These are phyloP conservation scores for Gopherus flavomarginatus DNA, from an alignment of 2,113 vertebrate genomes.

Conservation along the genomic window DNA sequence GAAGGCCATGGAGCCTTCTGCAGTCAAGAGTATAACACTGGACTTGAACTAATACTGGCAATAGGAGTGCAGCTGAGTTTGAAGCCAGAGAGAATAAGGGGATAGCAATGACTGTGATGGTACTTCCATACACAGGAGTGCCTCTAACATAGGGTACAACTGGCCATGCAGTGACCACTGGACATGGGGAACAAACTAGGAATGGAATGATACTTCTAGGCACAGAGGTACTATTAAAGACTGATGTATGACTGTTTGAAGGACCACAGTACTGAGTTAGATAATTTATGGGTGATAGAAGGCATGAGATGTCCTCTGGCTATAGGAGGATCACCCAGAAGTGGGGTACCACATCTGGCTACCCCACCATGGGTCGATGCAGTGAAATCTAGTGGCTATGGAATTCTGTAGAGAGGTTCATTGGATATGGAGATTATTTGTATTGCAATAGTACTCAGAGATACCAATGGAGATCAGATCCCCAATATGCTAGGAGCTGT, in stretches of 20 bases:
- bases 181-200: fast-evolving
- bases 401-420: background rate
- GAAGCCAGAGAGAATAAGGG: background rate
- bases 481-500: background rate
- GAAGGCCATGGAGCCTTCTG: background rate
- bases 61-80: background rate
- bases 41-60: background rate
- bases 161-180: background rate
- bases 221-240: background rate
- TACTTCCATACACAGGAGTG: background rate
- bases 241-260: background rate
- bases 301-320: background rate
- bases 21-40: constrained; percentile 27
- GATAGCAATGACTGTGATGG: background rate
- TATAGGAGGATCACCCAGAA: background rate
- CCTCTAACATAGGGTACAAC: background rate
- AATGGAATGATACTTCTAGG: background rate
- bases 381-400: background rate
- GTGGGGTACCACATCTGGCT: background rate
- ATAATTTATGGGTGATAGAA: constrained; percentile 7
- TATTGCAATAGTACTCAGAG: background rate
- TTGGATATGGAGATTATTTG: background rate
- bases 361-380: background rate
- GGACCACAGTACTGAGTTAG: background rate
- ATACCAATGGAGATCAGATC: background rate